A percentile compares a stretch with the other conserved stretches of the same genome.
These are phyloP conservation scores for Pyrgilauda ruficollis DNA, from an alignment of 2,113 vertebrate species.

Conservation along the genomic window DNA sequence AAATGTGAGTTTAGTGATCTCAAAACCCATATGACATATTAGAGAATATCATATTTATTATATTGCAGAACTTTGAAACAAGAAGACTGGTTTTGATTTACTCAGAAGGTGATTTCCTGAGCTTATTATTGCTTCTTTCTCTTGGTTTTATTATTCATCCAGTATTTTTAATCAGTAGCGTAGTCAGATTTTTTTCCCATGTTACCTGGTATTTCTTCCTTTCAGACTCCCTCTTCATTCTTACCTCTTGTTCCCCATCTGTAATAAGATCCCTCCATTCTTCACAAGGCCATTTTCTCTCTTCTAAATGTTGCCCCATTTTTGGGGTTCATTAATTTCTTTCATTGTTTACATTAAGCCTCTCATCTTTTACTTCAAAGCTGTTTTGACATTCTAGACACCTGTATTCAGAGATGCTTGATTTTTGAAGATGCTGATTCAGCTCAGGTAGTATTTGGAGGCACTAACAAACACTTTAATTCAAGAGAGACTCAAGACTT, in stretches of 20 bases:
- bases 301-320: background rate
- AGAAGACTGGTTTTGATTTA: background rate
- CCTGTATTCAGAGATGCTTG: background rate
- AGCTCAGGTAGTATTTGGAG: background rate
- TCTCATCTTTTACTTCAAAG: background rate
- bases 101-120: background rate
- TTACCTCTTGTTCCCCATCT: background rate
- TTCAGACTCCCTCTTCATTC: background rate
- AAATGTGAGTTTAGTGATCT: background rate
- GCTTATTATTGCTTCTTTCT: background rate
- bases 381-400: background rate
- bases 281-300: background rate
- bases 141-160: background rate
- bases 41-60: background rate
- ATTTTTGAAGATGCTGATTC: background rate
- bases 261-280: background rate
- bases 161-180: background rate
- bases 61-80: background rate
- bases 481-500: background rate
- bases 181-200: background rate
- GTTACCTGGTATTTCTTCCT: background rate
- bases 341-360: background rate
- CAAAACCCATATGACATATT: background rate
- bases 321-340: fast-evolving
- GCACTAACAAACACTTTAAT: background rate